These are phyloP conservation scores for Idaea dimidiata DNA, from an alignment of 2,888 invertebrate species.

Conservation along the genomic window DNA sequence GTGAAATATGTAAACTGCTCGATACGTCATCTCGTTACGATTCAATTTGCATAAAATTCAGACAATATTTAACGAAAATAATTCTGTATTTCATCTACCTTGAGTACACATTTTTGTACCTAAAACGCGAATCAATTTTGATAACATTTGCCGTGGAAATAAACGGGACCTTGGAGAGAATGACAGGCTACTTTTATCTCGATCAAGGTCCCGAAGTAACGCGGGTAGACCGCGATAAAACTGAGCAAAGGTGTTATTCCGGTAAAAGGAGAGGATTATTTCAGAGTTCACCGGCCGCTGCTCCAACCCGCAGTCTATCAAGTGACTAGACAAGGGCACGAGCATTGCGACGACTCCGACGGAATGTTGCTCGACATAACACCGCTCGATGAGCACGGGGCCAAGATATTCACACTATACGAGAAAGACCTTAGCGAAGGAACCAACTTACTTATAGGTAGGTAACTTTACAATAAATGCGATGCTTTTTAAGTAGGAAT, in stretches of 20 bases:
- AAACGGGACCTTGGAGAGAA: too few relatives aligned
- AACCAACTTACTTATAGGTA: conserved; percentile 86
- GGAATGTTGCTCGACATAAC: conserved; percentile 86
- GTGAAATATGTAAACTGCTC: not conserved
- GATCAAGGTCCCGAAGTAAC: too few relatives aligned
- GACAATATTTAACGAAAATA: not conserved
- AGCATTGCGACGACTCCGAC: conserved; percentile 86
- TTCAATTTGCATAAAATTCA: not conserved
- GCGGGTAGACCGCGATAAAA: too few relatives aligned
- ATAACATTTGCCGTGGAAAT: too few relatives aligned
- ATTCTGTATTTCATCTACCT: too few relatives aligned
- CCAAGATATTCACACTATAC: conserved; percentile 85
- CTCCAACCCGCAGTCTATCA: conserved; percentile 84
- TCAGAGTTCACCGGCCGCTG: conserved; percentile 78
- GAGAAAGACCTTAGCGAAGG: conserved; percentile 88
- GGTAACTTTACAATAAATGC: not conserved
- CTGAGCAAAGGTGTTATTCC: not conserved
- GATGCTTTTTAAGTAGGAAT: not conserved
- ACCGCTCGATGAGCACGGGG: conserved; percentile 83
- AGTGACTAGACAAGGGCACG: conserved; percentile 86
- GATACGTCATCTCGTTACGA: not conserved
- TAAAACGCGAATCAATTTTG: too few relatives aligned
- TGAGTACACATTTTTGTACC: too few relatives aligned
- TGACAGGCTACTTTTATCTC: too few relatives aligned
- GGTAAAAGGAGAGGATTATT: conserved; percentile 17